Percentiles rank a stretch among this genome's conserved stretches.
Conservation (phyloP, 2,113 vertebrate species). For the Cephalopholis sonnerati region DNA sequence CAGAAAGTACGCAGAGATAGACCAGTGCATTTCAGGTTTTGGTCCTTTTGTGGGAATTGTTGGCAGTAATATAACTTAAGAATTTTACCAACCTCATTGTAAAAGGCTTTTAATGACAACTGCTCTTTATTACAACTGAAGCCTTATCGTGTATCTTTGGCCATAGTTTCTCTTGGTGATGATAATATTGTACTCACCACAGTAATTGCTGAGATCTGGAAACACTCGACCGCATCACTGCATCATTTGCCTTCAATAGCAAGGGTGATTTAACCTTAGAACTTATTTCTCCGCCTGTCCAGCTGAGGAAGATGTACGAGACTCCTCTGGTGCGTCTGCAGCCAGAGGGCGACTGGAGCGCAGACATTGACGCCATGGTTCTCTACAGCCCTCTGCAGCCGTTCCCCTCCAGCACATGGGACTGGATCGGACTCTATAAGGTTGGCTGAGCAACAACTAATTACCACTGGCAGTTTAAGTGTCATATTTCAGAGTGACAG, state of each 20-base stretch:
- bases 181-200: no score
- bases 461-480: neutral
- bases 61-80: no score
- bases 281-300: neutral
- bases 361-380: conserved; percentile 87
- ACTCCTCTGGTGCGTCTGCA: conserved; percentile 85
- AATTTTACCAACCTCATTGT: no score
- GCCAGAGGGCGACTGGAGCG: conserved; percentile 89
- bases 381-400: conserved; percentile 85
- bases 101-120: no score
- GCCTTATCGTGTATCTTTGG: no score
- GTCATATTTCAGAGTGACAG: neutral
- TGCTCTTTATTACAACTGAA: no score
- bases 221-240: no score
- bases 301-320: conserved; percentile 88
- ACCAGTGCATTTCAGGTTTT: no score
- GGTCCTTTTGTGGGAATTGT: no score
- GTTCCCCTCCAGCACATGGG: conserved; percentile 92
- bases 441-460: conserved; percentile 67
- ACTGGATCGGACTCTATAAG: conserved; percentile 97
- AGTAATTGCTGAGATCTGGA: no score
- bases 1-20: no score
- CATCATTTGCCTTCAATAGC: neutral
- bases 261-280: neutral
- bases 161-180: no score